Evolutionary conservation across 1,140 invertebrate genomes (phyloP).

Genomic region (Euura saliciscinereae): DNA sequence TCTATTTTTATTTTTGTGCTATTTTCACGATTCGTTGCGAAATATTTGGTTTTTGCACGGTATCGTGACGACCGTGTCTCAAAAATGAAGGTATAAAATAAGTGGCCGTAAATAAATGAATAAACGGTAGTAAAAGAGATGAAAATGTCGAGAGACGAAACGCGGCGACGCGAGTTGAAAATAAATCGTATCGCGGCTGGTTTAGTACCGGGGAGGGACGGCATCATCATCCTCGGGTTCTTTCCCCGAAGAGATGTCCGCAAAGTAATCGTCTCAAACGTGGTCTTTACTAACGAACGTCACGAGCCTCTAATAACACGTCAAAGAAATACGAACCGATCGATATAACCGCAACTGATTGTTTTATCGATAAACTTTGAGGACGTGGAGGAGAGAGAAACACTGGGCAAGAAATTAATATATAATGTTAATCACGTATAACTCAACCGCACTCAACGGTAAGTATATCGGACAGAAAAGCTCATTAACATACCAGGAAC

Average conservation of each 20-base stretch:
- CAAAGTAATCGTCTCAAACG: neutral
- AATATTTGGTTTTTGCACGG: too few species aligned
- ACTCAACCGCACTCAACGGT: neutral
- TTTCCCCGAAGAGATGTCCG: neutral
- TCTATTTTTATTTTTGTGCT: too few species aligned
- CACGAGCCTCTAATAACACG: neutral
- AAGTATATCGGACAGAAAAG: neutral
- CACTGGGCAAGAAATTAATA: neutral
- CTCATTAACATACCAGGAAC: constrained; percentile 42
- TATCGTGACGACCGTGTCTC: too few species aligned
- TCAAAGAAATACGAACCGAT: neutral
- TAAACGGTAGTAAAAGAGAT: neutral
- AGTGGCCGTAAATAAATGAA: neutral
- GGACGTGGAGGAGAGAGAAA: neutral
- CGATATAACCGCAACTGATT: neutral
- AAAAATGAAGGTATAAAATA: too few species aligned
- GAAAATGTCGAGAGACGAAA: neutral
- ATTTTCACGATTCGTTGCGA: too few species aligned
- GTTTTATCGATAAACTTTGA: neutral
- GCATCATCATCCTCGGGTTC: neutral
- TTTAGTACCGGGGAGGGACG: neutral
- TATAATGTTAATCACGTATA: neutral
- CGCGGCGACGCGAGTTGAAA: neutral
- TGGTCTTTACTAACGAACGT: constrained; percentile 2
- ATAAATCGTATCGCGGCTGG: neutral